These are phyloP conservation scores for Nothocercus julius DNA, from an alignment of 2,113 vertebrate species.

Conservation along the genomic window DNA sequence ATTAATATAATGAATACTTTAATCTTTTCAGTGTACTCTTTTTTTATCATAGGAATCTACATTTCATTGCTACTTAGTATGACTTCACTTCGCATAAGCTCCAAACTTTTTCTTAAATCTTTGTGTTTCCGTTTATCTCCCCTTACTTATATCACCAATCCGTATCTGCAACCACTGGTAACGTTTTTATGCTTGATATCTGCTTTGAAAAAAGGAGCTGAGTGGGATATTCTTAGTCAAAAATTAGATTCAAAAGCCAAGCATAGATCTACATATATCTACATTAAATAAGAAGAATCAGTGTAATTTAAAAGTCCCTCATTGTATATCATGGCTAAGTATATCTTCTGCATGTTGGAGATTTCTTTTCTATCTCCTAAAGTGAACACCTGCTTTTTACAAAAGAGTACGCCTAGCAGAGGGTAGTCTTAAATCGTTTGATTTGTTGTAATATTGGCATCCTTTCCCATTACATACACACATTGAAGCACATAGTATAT, in stretches of 20 bases:
- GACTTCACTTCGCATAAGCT: not conserved
- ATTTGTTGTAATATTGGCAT: not conserved
- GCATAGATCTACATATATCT: not conserved
- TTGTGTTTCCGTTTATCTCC: fast-evolving
- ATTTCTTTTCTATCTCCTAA: not conserved
- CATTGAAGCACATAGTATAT: not conserved
- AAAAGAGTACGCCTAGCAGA: not conserved
- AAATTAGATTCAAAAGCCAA: not conserved
- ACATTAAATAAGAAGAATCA: not conserved
- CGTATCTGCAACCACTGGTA: not conserved
- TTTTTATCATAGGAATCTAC: not conserved
- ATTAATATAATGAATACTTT: not conserved
- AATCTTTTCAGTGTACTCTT: not conserved
- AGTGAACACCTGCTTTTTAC: not conserved
- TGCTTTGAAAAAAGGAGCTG: not conserved
- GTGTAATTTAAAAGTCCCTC: not conserved
- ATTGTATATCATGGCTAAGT: no score
- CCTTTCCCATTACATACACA: not conserved
- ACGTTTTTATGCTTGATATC: not conserved
- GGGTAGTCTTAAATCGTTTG: not conserved
- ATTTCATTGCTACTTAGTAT: not conserved
- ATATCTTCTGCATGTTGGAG: not conserved
- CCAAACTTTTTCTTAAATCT: not conserved
- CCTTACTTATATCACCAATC: not conserved
- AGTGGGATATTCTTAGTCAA: not conserved